Conservation (phyloP, 2,797 vertebrate genomes). For the Pyrocephalus nanus region DNA sequence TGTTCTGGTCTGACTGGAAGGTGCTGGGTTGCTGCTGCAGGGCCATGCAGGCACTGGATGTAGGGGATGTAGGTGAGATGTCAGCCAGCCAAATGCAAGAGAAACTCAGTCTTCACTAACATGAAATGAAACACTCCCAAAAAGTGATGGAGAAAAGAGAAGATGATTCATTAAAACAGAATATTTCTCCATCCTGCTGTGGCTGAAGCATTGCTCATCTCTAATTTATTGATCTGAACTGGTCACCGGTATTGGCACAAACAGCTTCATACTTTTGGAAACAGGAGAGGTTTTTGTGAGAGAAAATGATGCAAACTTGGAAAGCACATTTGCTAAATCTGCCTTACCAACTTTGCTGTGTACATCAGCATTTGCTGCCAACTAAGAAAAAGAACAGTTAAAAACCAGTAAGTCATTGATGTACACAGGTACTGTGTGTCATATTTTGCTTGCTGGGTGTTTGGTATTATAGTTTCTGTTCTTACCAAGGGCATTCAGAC, state of each 20-base stretch:
- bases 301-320: neutral
- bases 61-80: neutral
- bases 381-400: neutral
- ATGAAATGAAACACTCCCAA: neutral
- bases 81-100: neutral
- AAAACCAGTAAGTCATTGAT: neutral
- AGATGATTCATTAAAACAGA: neutral
- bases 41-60: neutral
- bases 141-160: neutral
- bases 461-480: neutral
- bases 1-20: neutral
- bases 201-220: neutral
- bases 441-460: neutral
- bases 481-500: neutral
- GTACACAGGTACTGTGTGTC: neutral
- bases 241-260: neutral
- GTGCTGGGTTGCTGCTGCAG: neutral
- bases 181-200: neutral
- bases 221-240: neutral
- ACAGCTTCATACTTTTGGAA: neutral
- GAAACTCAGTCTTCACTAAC: neutral
- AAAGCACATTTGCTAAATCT: neutral
- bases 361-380: neutral
- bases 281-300: neutral
- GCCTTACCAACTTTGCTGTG: neutral